Conservation (phyloP, 2,113 vertebrate species). For the Neogale vison region DNA sequence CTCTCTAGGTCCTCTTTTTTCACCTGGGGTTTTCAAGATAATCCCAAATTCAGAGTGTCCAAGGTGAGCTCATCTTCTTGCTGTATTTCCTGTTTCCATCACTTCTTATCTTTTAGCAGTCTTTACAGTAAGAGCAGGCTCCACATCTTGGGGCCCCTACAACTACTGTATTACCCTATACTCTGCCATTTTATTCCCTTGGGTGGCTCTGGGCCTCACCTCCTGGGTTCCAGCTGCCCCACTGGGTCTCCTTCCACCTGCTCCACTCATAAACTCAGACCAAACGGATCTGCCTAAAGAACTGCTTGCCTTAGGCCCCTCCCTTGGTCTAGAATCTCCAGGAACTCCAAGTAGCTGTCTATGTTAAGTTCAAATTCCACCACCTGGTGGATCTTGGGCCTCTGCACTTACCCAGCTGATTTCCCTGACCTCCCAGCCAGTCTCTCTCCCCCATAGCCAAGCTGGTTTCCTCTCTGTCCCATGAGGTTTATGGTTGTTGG, state of each 20-base stretch:
- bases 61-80: background rate
- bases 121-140: background rate
- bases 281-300: background rate
- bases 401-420: background rate
- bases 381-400: background rate
- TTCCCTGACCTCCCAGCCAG: background rate
- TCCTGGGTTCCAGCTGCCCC: background rate
- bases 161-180: background rate
- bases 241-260: background rate
- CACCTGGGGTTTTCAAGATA: background rate
- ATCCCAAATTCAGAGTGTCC: constrained; percentile 34
- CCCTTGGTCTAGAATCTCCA: background rate
- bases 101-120: background rate
- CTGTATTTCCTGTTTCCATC: background rate
- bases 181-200: background rate
- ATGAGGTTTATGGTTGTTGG: background rate
- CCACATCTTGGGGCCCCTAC: background rate
- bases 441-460: background rate
- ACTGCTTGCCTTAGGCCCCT: background rate
- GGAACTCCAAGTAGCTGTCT: background rate
- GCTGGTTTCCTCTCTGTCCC: background rate
- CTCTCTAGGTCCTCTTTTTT: background rate
- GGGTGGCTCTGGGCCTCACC: background rate
- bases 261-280: background rate
- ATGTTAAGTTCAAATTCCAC: background rate